Evolutionary conservation across 2,888 invertebrate genomes (phyloP), one percentile per base, ranked within the genome.

Genomic region (Choreutis nemorana): DNA sequence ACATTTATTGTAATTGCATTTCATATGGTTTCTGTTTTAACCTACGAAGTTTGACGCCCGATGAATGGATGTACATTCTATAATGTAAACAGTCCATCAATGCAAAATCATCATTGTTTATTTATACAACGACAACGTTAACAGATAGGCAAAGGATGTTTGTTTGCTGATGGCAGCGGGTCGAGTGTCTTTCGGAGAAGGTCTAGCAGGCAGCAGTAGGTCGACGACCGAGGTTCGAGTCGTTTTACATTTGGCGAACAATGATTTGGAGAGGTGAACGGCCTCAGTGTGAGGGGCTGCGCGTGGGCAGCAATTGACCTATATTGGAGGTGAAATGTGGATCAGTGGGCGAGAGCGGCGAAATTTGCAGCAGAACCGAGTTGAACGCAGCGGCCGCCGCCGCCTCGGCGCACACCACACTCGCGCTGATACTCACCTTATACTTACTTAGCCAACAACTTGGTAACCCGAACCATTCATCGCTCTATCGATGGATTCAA

Each of bases 311-410:
- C 77, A 77, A 78, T 77, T 75, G 78, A 77, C 78, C 78, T 71
- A 78, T 78, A 77, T 78, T 75, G 59, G 61, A 62, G 65, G 75
- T 75, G 67, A 77, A 79, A 80, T 78, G 79, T 80, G 78, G 79
- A 79, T 79, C 78, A 80, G 79, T 80, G 78, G 80, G 79, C 78
- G 78, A 79, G 67, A 71, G 73, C 71, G 72, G 73, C 75, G 71
- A 73, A 77, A 60, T 75, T 73, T 53, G 64, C 68, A 46, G 64
- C 60, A 53, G 63, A 67, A 60, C 55, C 57, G 50, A 44, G 40
- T 40, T 38, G 44, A 39, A 45, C 39, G 42, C 45, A 37, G 26
- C 14, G n/a, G 4, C 9, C 14, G 39, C 37, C 39, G 41, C 32
- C 21, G 29, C 32, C 39, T 30, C 37, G 34, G 28, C 34, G 40